phyloP scores from a whole-genome alignment of 1,140 invertebrate genomes.

The Aphis gossypii region DNA sequence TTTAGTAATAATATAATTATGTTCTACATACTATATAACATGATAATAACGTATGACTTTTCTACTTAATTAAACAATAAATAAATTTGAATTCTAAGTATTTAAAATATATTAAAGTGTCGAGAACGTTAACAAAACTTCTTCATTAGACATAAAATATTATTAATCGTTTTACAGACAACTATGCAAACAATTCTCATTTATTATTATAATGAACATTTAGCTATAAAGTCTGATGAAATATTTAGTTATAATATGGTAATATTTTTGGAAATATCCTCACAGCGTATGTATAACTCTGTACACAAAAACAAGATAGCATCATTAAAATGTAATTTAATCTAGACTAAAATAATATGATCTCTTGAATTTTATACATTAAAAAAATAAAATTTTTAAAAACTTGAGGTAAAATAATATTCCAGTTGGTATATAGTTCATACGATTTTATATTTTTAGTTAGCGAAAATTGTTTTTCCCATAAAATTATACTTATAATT shows the following conservation, averaged over 20 bases:
- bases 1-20: not conserved
- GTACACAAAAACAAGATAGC: not conserved
- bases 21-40: not conserved
- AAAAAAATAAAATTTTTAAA: not conserved
- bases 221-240: not conserved
- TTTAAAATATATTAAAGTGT: not conserved
- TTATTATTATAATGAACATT: conserved; percentile 28
- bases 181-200: conserved; percentile 30
- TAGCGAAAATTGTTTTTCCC: not conserved
- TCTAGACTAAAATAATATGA: not conserved
- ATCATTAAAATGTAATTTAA: not conserved
- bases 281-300: not conserved
- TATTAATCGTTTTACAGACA: not conserved
- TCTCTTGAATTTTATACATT: not conserved
- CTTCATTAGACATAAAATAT: conserved; percentile 16
- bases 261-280: not conserved
- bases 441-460: not conserved
- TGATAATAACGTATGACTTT: not conserved
- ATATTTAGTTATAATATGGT: conserved; percentile 2
- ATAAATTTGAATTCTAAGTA: not conserved
- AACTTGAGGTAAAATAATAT: not conserved
- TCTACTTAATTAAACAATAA: not conserved
- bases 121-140: not conserved
- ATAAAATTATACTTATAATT: too few relatives aligned
- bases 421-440: not conserved